Evolutionary conservation across 2,888 invertebrate species (phyloP).

Genomic region (Parthenolecanium corni): DNA sequence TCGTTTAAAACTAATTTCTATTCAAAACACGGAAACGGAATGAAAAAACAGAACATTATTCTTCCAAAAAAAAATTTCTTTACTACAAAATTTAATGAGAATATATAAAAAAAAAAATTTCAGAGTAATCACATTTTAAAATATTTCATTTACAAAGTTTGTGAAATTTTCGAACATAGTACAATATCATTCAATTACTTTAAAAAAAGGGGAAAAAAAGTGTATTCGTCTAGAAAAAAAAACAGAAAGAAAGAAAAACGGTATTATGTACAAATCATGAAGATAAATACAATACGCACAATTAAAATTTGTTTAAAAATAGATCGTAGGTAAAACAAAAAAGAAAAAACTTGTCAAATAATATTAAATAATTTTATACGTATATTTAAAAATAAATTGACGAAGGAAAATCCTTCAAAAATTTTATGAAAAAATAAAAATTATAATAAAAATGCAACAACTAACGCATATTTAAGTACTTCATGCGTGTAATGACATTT

Average conservation of each 20-base stretch:
- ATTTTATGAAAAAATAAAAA: conserved; percentile 22
- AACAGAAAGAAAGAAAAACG: neutral
- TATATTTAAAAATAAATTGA: neutral
- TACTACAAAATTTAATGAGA: no score
- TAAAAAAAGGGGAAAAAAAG: no score
- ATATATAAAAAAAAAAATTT: no score
- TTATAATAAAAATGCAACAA: conserved; percentile 14
- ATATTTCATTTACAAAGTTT: no score
- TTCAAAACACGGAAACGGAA: no score
- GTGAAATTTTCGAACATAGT: no score
- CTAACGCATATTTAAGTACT: conserved; percentile 25
- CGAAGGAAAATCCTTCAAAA: neutral
- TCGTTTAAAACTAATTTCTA: no score
- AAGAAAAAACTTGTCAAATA: conserved; percentile 1
- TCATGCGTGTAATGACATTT: conserved; percentile 15
- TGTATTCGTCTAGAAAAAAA: no score
- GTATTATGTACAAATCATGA: neutral
- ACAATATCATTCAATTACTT: no score
- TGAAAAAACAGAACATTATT: no score
- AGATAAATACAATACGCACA: neutral
- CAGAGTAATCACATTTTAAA: no score
- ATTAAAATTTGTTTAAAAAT: conserved; percentile 8
- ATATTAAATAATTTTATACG: neutral
- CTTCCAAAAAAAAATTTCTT: no score
- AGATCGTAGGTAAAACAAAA: conserved; percentile 2